Base-by-base conservation (phyloP, 2,888 invertebrate species). In the Drosophila suboccidentalis region DNA sequence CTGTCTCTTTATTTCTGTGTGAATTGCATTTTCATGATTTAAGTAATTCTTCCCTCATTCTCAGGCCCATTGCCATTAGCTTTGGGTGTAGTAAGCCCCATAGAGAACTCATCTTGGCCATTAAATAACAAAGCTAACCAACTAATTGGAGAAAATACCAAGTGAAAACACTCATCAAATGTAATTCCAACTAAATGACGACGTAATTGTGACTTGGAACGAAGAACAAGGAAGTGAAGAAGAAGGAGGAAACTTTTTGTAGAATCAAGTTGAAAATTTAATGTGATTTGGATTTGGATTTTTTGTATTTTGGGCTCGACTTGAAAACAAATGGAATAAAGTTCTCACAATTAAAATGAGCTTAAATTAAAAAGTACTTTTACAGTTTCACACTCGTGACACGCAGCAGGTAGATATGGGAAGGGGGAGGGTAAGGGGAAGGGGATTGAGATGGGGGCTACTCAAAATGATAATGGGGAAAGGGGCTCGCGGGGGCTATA, bases 311-410 rank as follows among this genome's bases (percentile, higher is more conserved):
- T 51, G 55, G 55, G 43, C 34, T 61, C 58, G 46, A 36, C 43
- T 59, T n/a, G 58, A 53, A 69, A 63, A 66, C 68, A 79, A 86
- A 84, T 85, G 78, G 81, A 83, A 83, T 88, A 79, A 75, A 81
- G 80, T 89, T 87, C 87, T 82, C 86, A 87, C 89, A 89, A 89
- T 87, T 87, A 89, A 87, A 87, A 89, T 75, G 75, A 82, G 82
- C 81, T 89, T 82, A 78, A 86, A 88, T 85, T 87, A 83, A 87
- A 87, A 82, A 86, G 74, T 82, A 88, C 74, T 89, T 89, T 80
- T 78, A 83, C 88, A 83, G 83, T 83, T 87, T 89, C 83, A 86
- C 89, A 87, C 86, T 72, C 62, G 64, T 55, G 55, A 60, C 61
- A 62, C 71, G 61, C 70, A 63, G 55, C n/a, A 68, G n/a, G 46